Evolutionary conservation across 1,140 invertebrate genomes (phyloP).

Genomic region (Aethina tumida): DNA sequence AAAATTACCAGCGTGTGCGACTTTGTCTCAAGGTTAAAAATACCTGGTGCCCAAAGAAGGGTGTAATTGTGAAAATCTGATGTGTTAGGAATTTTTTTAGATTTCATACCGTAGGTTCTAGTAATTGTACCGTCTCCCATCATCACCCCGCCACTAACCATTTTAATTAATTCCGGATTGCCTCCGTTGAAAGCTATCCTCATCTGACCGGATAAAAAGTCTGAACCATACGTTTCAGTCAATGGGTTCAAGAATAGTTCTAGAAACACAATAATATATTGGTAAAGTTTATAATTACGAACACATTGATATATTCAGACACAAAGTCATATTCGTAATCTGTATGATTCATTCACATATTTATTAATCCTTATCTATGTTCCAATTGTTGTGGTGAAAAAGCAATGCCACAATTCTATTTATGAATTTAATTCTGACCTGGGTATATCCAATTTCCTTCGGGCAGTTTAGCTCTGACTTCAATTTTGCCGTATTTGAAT

Average conservation of each 20-base stretch:
- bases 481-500: conserved; percentile 60
- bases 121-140: conserved; percentile 27
- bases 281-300: too few species aligned
- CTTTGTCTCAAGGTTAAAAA: too few species aligned
- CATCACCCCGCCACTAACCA: conserved; percentile 35
- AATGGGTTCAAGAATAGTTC: conserved; percentile 48
- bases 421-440: too few species aligned
- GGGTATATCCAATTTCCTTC: conserved; percentile 67
- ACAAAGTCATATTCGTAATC: too few species aligned
- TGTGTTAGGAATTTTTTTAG: conserved; percentile 28
- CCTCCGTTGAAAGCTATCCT: conserved; percentile 38
- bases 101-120: conserved; percentile 38
- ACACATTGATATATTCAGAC: too few species aligned
- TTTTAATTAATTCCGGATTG: conserved; percentile 28
- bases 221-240: conserved; percentile 40
- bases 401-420: too few species aligned
- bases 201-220: conserved; percentile 43
- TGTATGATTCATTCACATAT: too few species aligned
- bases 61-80: conserved; percentile 50
- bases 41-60: conserved; percentile 49
- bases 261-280: conserved; percentile 29
- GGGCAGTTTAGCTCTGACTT: conserved; percentile 62
- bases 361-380: too few species aligned
- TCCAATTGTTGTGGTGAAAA: too few species aligned
- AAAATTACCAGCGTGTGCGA: too few species aligned